Percentiles rank a stretch among this genome's conserved stretches.
phyloP scores from a whole-genome alignment of 2,888 invertebrate species.

The Apoda limacodes region DNA sequence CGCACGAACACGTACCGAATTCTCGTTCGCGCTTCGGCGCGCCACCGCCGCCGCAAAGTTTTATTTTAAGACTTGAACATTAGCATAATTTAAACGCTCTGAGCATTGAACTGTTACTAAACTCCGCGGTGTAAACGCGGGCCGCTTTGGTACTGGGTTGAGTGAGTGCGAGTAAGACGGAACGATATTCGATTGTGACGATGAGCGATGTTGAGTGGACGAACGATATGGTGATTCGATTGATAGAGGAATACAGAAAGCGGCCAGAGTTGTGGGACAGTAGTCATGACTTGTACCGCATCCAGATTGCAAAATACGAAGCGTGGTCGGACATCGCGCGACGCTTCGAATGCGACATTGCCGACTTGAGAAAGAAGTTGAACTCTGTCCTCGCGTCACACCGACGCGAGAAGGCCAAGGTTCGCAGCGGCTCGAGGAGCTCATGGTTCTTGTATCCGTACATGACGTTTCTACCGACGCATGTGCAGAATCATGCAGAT shows the following conservation, averaged over 20 bases:
- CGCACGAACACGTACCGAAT: constrained; percentile 31
- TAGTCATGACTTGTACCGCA: constrained; percentile 33
- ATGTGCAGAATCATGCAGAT: constrained; percentile 28
- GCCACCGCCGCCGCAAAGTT: background rate
- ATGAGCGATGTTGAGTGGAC: constrained; percentile 35
- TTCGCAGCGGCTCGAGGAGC: constrained; percentile 37
- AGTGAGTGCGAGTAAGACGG: background rate
- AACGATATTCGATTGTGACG: background rate
- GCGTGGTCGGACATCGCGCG: constrained; percentile 44
- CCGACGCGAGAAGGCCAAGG: constrained; percentile 45
- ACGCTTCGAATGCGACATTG: constrained; percentile 41
- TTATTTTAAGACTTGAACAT: background rate
- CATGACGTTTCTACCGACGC: constrained; percentile 42
- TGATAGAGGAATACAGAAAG: constrained; percentile 39
- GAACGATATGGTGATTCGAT: constrained; percentile 31
- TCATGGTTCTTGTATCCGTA: constrained; percentile 48
- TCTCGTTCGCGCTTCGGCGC: constrained; percentile 22
- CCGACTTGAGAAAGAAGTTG: constrained; percentile 47
- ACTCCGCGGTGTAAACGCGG: background rate
- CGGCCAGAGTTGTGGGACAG: constrained; percentile 44
- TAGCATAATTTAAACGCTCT: background rate
- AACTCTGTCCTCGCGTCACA: constrained; percentile 57
- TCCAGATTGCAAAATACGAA: constrained; percentile 41
- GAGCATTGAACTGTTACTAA: constrained; percentile 1
- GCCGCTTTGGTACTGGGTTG: too few species aligned